Evolutionary conservation across 2,888 invertebrate species (phyloP).

Genomic region (Adela reaumurella): DNA sequence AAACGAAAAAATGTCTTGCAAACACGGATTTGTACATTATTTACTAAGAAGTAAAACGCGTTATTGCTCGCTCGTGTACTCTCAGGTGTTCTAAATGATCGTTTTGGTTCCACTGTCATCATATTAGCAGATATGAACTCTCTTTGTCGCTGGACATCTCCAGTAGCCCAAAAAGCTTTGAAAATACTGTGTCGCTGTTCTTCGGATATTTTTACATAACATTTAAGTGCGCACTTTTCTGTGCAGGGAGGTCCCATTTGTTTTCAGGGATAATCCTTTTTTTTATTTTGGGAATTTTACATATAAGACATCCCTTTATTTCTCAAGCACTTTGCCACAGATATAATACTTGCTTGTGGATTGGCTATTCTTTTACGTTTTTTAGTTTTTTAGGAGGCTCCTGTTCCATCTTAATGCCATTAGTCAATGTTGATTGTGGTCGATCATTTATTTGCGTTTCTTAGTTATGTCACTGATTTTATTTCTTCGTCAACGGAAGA

Average conservation of each 20-base stretch:
- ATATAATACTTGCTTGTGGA: conserved; percentile 8
- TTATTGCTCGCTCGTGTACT: conserved; percentile 13
- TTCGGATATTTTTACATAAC: conserved; percentile 11
- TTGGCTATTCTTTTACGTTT: conserved; percentile 9
- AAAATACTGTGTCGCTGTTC: conserved; percentile 11
- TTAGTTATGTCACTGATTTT: too few species aligned
- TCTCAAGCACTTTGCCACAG: conserved; percentile 10
- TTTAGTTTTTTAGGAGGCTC: conserved; percentile 3
- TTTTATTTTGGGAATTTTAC: conserved; percentile 8
- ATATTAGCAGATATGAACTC: conserved; percentile 11
- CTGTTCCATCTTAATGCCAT: too few species aligned
- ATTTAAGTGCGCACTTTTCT: conserved; percentile 14
- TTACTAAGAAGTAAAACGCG: conserved; percentile 15
- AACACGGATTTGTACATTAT: conserved; percentile 6
- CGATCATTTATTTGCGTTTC: too few species aligned
- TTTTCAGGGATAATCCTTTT: conserved; percentile 10
- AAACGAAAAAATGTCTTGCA: conserved; percentile 7
- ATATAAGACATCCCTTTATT: conserved; percentile 12
- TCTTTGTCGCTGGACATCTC: conserved; percentile 12
- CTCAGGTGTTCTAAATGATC: conserved; percentile 12
- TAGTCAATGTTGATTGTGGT: too few species aligned
- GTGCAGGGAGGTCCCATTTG: conserved; percentile 11
- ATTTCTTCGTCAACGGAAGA: too few species aligned
- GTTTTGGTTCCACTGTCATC: conserved; percentile 11
- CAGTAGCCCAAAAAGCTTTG: conserved; percentile 11